Conservation (phyloP, 2,888 invertebrate genomes). For the Globia sparganii region DNA sequence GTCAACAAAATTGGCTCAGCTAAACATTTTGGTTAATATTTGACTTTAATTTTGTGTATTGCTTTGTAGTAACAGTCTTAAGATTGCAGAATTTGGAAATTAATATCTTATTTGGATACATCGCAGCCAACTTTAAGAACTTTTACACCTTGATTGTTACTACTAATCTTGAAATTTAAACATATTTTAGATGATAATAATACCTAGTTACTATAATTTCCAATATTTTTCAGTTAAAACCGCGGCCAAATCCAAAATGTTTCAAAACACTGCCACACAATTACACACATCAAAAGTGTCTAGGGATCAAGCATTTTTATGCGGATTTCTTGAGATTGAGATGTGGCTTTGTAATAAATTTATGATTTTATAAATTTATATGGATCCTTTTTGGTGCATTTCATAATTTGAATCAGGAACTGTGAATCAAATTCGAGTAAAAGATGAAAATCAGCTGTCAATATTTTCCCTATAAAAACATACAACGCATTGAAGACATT, state of each 20-base stretch:
- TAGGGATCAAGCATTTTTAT: too few relatives aligned
- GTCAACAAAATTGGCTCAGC: not conserved
- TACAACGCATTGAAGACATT: too few relatives aligned
- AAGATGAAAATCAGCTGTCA: too few relatives aligned
- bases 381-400: too few relatives aligned
- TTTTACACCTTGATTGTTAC: not conserved
- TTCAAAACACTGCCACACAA: conserved; percentile 20
- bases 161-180: not conserved
- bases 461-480: too few relatives aligned
- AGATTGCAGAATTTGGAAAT: not conserved
- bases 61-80: not conserved
- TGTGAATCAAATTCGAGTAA: too few relatives aligned
- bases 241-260: not conserved
- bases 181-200: not conserved
- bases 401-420: too few relatives aligned
- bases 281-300: too few relatives aligned
- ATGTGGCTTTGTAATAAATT: too few relatives aligned
- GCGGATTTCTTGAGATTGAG: too few relatives aligned
- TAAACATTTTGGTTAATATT: conserved; percentile 18
- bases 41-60: not conserved
- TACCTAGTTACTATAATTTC: not conserved
- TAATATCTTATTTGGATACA: not conserved
- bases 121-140: not conserved
- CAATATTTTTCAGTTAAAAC: not conserved
- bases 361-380: too few relatives aligned